A percentile compares a stretch with the other conserved stretches of the same genome.
Conservation (phyloP, 2,797 vertebrate species). For the Sparidentex hasta region DNA sequence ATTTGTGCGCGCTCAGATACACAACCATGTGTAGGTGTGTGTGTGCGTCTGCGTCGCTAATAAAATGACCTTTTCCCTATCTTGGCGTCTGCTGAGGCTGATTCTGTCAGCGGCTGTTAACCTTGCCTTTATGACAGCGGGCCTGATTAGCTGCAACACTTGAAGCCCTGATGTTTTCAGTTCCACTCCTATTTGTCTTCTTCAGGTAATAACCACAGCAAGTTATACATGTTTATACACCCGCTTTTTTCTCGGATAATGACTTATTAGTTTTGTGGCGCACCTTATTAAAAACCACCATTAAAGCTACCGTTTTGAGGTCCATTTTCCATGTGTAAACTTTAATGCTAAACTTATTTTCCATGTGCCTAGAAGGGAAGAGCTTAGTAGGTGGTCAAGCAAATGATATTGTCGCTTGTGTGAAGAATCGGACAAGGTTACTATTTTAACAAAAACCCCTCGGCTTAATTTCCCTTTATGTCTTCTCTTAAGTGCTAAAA, state of each 20-base stretch:
- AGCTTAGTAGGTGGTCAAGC: conserved; percentile 33
- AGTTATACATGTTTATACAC: conserved; percentile 38
- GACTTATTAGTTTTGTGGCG: conserved; percentile 47
- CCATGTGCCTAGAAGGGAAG: conserved; percentile 23
- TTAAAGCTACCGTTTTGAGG: conserved; percentile 35
- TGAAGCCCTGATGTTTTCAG: conserved; percentile 75
- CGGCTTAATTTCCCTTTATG: conserved; percentile 47
- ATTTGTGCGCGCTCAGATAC: conserved; percentile 36
- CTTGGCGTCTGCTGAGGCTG: conserved; percentile 91
- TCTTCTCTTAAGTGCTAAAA: conserved; percentile 52
- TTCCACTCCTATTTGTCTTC: conserved; percentile 45
- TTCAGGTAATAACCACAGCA: conserved; percentile 24
- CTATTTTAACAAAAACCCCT: conserved; percentile 13
- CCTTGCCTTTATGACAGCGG: conserved; percentile 90
- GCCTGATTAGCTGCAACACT: conserved; percentile 92
- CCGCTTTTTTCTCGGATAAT: conserved; percentile 34
- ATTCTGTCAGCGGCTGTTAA: conserved; percentile 94
- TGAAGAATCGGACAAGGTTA: conserved; percentile 48
- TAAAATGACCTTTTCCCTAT: conserved; percentile 87
- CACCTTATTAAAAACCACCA: conserved; percentile 47
- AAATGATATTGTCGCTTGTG: conserved; percentile 40
- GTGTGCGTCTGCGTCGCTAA: conserved; percentile 46
- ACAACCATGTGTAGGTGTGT: not conserved
- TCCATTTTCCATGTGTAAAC: conserved; percentile 18
- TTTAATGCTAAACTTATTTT: conserved; percentile 23